phyloP scores from a whole-genome alignment of 2,113 vertebrate species.

The Psilopsiagon aymara region DNA sequence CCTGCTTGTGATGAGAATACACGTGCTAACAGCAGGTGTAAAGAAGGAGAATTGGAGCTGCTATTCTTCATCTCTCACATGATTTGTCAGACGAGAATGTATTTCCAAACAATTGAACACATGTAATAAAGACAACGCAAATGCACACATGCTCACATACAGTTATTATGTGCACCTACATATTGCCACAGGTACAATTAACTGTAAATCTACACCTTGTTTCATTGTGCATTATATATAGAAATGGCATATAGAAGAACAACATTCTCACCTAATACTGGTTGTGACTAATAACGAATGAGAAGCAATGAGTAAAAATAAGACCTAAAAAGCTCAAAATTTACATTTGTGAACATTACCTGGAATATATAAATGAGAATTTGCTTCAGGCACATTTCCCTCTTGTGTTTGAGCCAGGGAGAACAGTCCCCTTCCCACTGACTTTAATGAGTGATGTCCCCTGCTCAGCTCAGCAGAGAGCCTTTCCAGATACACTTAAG shows the following conservation, averaged over 20 bases:
- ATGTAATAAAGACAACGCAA: not conserved
- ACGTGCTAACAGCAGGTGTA: not conserved
- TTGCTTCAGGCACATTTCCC: not conserved
- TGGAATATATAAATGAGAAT: not conserved
- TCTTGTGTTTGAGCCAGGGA: conserved; percentile 16
- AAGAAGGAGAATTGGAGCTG: not conserved
- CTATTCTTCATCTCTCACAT: not conserved
- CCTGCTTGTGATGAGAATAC: not conserved
- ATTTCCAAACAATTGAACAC: not conserved
- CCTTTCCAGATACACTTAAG: conserved; percentile 23
- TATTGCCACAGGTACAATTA: not conserved
- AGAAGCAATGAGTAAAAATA: not conserved
- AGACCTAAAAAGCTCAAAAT: not conserved
- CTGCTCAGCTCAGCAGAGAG: not conserved
- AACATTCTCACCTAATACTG: not conserved
- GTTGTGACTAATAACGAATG: not conserved
- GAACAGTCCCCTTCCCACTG: conserved; percentile 22
- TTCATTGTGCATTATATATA: not conserved
- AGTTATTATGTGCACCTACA: not conserved
- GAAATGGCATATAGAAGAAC: not conserved
- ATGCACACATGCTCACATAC: accelerated
- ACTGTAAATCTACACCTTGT: not conserved
- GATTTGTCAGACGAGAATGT: not conserved
- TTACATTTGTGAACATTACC: not conserved
- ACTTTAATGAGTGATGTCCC: conserved; percentile 1